Evolutionary conservation across 2,113 vertebrate genomes (phyloP).

Genomic region (Festucalex cinctus): DNA sequence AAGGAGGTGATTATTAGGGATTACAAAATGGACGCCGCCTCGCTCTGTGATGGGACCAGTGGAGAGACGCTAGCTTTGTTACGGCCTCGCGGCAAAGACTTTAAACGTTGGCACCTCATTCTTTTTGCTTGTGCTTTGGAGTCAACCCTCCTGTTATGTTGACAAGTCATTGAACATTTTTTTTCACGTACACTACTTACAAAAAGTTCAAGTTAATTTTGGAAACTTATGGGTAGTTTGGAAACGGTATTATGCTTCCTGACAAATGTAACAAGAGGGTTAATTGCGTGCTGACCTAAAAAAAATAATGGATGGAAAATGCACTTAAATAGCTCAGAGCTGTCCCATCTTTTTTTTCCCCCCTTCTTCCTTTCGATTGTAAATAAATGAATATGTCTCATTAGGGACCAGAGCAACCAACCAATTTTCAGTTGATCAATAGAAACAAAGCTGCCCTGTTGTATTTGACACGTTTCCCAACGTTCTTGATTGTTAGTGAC

Average conservation of each 20-base stretch:
- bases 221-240: background rate
- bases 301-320: background rate
- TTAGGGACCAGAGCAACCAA: background rate
- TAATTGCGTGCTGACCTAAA: background rate
- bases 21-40: background rate
- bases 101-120: background rate
- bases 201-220: background rate
- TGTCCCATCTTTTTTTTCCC: background rate
- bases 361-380: background rate
- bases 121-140: too few species aligned
- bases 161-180: background rate
- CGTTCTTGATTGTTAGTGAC: background rate
- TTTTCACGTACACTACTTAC: background rate
- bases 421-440: background rate
- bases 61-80: background rate
- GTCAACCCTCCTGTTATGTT: background rate
- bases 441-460: background rate
- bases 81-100: background rate
- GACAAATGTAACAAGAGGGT: background rate
- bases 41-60: background rate
- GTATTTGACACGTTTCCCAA: background rate
- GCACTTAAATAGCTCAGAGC: background rate
- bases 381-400: conserved; percentile 3
- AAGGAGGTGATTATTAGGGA: background rate
- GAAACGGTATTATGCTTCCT: background rate